Conservation (phyloP, 2,113 vertebrate genomes). For the Pionites leucogaster region DNA sequence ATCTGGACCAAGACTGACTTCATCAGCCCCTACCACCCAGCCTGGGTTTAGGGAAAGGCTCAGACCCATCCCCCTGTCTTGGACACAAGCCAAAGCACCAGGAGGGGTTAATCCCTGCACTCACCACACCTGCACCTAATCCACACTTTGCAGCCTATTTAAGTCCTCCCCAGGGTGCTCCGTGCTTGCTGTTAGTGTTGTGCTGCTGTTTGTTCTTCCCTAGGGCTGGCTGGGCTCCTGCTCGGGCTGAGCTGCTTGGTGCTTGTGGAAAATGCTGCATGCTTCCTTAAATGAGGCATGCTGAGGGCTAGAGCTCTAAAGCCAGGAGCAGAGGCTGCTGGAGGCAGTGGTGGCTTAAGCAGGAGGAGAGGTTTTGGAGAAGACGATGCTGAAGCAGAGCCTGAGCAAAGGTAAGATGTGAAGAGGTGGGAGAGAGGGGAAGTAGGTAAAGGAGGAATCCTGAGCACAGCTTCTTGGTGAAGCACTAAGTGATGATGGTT, state of each 20-base stretch:
- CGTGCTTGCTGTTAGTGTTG: rapidly evolving
- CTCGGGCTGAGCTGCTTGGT: too few species aligned
- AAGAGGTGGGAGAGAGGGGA: neutral
- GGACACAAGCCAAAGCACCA: neutral
- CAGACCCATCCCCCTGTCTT: neutral
- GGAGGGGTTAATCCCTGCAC: neutral
- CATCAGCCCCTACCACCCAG: neutral
- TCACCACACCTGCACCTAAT: neutral
- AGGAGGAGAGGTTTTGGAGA: neutral
- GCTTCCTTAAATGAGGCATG: rapidly evolving
- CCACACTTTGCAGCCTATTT: neutral
- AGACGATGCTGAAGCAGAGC: neutral
- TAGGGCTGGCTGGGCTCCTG: neutral
- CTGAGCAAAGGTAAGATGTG: neutral
- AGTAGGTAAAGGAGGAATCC: neutral
- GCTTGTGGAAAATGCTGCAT: too few species aligned
- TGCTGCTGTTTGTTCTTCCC: neutral
- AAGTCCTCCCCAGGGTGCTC: neutral
- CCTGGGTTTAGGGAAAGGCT: neutral
- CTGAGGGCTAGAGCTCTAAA: neutral
- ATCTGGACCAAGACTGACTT: neutral
- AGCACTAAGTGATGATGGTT: neutral
- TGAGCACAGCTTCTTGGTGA: neutral
- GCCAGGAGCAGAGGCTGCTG: neutral
- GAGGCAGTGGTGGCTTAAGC: neutral